Conservation (phyloP, 2,113 vertebrate species). For the Sebastes schlegelii region DNA sequence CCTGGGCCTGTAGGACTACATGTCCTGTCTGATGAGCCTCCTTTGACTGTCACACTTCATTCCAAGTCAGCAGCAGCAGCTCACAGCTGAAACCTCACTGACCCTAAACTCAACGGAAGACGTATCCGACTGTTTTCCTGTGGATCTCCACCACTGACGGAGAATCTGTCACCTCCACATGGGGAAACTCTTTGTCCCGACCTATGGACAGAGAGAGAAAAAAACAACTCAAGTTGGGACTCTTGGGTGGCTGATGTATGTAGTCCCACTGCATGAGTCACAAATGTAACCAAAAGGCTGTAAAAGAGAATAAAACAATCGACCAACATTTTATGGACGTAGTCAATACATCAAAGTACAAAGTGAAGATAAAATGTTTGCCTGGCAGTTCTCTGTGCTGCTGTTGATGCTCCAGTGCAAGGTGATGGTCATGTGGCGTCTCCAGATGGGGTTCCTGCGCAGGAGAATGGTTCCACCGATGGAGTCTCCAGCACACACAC, state of each 20-base stretch:
- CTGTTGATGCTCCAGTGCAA: slow-evolving; percentile 83
- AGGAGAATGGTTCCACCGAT: slow-evolving; percentile 79
- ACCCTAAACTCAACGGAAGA: slow-evolving; percentile 9
- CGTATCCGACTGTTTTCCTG: slow-evolving; percentile 9
- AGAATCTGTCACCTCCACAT: slow-evolving; percentile 86
- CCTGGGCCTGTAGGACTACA: background rate
- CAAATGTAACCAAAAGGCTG: background rate
- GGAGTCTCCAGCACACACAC: slow-evolving; percentile 71
- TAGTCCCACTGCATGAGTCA: background rate
- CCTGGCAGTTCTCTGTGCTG: slow-evolving; percentile 63
- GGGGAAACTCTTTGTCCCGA: slow-evolving; percentile 85
- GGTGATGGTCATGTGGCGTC: slow-evolving; percentile 86
- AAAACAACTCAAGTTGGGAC: background rate
- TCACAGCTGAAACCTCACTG: slow-evolving; percentile 1
- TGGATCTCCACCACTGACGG: background rate
- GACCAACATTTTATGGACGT: background rate
- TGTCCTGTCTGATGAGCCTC: background rate
- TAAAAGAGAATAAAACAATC: background rate
- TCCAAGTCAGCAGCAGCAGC: slow-evolving; percentile 20
- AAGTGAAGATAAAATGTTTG: slow-evolving; percentile 47
- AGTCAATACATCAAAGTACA: background rate
- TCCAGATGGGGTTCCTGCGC: slow-evolving; percentile 86
- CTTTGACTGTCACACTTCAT: background rate
- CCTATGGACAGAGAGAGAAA: slow-evolving; percentile 64
- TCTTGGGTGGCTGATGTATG: background rate